Evolutionary conservation across 2,888 invertebrate species (phyloP).

Genomic region (Pteria penguin): DNA sequence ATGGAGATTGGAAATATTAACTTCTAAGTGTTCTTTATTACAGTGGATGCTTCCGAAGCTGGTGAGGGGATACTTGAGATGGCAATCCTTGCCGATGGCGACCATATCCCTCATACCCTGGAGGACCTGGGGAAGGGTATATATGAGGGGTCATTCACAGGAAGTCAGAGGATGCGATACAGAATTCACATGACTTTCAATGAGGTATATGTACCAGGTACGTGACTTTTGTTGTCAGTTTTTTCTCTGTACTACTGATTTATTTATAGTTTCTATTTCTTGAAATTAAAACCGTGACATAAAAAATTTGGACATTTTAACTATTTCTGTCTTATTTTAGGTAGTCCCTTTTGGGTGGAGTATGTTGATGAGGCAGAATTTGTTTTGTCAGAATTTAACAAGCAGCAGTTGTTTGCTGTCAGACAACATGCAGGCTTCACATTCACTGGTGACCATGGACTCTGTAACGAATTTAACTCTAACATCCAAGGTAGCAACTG

Average conservation of each 20-base stretch:
- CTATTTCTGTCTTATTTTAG: slow-evolving; percentile 60
- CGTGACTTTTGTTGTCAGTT: too few relatives aligned
- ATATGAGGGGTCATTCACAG: slow-evolving; percentile 93
- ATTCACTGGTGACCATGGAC: slow-evolving; percentile 29
- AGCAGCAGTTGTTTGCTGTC: slow-evolving; percentile 34
- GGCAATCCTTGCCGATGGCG: slow-evolving; percentile 93
- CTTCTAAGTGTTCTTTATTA: too few relatives aligned
- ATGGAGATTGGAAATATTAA: too few relatives aligned
- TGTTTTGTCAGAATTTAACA: slow-evolving; percentile 29
- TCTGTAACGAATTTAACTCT: slow-evolving; percentile 18
- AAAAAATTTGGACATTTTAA: background rate
- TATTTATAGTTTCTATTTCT: too few relatives aligned
- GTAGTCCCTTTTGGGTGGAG: slow-evolving; percentile 73
- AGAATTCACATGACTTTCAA: slow-evolving; percentile 91
- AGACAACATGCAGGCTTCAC: slow-evolving; percentile 36
- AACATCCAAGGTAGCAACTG: slow-evolving; percentile 39
- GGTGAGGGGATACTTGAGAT: slow-evolving; percentile 97
- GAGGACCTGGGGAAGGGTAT: slow-evolving; percentile 97
- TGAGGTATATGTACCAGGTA: slow-evolving; percentile 82
- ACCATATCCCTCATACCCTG: slow-evolving; percentile 97
- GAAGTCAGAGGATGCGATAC: slow-evolving; percentile 95
- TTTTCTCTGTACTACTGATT: too few relatives aligned
- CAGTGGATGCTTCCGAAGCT: slow-evolving; percentile 94
- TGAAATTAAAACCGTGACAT: too few relatives aligned
- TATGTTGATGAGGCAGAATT: slow-evolving; percentile 73